Evolutionary conservation across 2,888 invertebrate species (phyloP).

Genomic region (Machimus rusticus): DNA sequence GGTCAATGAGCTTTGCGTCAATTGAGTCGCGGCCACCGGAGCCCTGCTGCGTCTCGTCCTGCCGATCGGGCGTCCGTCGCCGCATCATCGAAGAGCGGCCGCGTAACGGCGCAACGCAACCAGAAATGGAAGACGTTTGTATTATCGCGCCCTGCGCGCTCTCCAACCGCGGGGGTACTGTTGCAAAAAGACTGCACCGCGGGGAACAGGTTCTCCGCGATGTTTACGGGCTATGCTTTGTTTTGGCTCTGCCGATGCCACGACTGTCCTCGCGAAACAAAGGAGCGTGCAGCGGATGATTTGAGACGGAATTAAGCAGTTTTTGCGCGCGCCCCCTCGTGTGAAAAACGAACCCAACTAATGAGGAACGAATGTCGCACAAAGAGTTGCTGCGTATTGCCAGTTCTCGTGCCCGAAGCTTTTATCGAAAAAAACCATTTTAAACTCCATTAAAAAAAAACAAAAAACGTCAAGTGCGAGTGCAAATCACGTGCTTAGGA

Average conservation of each 20-base stretch:
- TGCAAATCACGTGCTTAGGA: too few species aligned
- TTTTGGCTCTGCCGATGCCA: background rate
- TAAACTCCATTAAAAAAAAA: background rate
- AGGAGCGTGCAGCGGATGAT: background rate
- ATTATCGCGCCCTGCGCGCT: background rate
- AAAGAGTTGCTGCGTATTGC: background rate
- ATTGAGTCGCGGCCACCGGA: background rate
- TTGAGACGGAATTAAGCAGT: background rate
- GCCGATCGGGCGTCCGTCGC: background rate
- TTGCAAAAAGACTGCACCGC: background rate
- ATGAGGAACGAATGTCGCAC: background rate
- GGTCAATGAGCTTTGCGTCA: background rate
- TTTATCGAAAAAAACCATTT: background rate
- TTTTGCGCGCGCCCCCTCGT: background rate
- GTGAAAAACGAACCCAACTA: background rate
- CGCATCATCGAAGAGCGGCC: background rate
- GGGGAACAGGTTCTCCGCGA: background rate
- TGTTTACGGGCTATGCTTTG: background rate
- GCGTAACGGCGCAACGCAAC: constrained; percentile 2
- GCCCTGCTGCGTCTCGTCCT: background rate
- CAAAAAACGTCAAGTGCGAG: background rate
- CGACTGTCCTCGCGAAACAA: background rate
- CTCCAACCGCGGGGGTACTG: background rate
- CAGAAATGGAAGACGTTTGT: background rate
- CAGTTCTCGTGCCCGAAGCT: background rate